Evolutionary conservation across 2,888 invertebrate genomes (phyloP), one percentile per base, ranked within the genome.

Genomic region (Calliphora vomitoria): DNA sequence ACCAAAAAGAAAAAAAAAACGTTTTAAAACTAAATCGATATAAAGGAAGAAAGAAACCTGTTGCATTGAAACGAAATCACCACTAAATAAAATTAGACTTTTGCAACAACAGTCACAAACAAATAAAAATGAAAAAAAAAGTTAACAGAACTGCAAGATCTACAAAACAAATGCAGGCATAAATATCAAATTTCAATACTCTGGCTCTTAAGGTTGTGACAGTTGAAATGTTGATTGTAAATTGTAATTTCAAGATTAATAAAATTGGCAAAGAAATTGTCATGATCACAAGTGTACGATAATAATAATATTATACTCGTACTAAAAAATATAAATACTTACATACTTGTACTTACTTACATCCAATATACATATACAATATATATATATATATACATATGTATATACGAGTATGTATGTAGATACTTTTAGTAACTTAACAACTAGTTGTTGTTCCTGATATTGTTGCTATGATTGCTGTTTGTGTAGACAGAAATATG

Each of bases 181-280:
- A 92, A 91, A 91, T 91, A 91, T 91, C 91, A 89, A 91, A 91
- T 91, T 91, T 91, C 91, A 91, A 91, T 90, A 91, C 90, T 89
- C 89, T 76, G 84, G 87, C 85, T 90, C 89, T 84, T 85, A 71
- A 62, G 87, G 82, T 81, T 88, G 81, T 86, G 88, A 83, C 85
- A 88, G 82, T 82, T 79, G 79, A 85, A 85, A 86, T 86, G 86
- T 86, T 88, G 91, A 91, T 91, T 91, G 91, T 92, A 91, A 91
- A 92, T 92, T 91, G 91, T 90, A 90, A 89, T 90, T 90, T 89
- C 90, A 90, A 91, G 91, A 91, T 92, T 92, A 91, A 91, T 92
- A 91, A 91, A 92, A 91, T 91, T 91, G 91, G 91, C 90, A 91
- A 91, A 91, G 91, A 91, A 91, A 92, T 92, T 91, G 91, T 92